Evolutionary conservation across 2,113 vertebrate genomes (phyloP).

Genomic region (Aphyosemion australe): DNA sequence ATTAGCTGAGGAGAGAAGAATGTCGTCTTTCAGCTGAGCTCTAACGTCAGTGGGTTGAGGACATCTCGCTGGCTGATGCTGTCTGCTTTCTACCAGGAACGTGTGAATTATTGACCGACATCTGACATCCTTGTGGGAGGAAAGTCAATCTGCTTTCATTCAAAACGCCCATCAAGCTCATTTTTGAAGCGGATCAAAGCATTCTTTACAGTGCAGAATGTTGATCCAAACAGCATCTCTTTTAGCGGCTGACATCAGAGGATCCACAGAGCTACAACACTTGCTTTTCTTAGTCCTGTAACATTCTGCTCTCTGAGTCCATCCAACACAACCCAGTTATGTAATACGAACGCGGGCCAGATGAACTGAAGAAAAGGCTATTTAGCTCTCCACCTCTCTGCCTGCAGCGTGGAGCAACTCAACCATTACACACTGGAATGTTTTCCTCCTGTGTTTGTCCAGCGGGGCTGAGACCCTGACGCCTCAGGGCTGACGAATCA

Average conservation of each 20-base stretch:
- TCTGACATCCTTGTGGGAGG: neutral
- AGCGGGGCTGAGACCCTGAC: slow-evolving; percentile 31
- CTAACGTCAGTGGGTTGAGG: slow-evolving; percentile 34
- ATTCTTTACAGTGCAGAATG: slow-evolving; percentile 23
- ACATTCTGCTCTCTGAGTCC: slow-evolving; percentile 29
- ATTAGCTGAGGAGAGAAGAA: slow-evolving; percentile 55
- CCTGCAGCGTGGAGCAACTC: slow-evolving; percentile 43
- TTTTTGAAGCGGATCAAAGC: slow-evolving; percentile 33
- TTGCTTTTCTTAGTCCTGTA: slow-evolving; percentile 37
- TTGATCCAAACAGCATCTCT: slow-evolving; percentile 43
- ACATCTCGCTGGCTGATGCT: neutral
- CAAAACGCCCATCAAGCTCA: neutral
- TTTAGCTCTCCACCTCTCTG: slow-evolving; percentile 54
- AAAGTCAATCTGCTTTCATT: neutral
- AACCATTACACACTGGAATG: slow-evolving; percentile 61
- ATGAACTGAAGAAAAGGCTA: slow-evolving; percentile 52
- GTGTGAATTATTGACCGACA: slow-evolving; percentile 11
- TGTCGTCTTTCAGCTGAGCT: slow-evolving; percentile 55
- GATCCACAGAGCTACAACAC: slow-evolving; percentile 18
- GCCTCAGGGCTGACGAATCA: slow-evolving; percentile 24
- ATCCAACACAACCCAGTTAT: slow-evolving; percentile 56
- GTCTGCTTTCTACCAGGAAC: slow-evolving; percentile 2
- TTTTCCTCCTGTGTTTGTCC: slow-evolving; percentile 59
- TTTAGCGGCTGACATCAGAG: slow-evolving; percentile 39
- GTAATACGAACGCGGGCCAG: slow-evolving; percentile 56